Evolutionary conservation across 2,113 vertebrate genomes (phyloP).

Genomic region (Lathamus discolor): DNA sequence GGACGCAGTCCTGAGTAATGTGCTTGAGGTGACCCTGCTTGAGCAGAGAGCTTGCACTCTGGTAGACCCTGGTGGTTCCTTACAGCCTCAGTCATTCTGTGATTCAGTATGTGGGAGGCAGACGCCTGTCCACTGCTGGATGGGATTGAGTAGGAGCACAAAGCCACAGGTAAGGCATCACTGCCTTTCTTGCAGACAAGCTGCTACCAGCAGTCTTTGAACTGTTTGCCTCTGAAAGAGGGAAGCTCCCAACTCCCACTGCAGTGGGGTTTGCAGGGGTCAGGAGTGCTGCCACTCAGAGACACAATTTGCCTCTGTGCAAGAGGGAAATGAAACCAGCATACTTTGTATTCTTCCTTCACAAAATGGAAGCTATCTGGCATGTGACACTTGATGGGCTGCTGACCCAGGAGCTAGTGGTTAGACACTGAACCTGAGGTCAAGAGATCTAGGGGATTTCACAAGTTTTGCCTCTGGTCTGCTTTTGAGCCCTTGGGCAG

Average conservation of each 20-base stretch:
- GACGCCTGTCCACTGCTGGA: fast-evolving
- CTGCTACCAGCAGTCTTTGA: background rate
- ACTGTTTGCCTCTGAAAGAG: background rate
- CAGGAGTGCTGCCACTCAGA: fast-evolving
- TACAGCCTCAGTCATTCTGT: background rate
- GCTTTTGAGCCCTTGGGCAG: background rate
- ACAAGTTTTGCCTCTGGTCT: background rate
- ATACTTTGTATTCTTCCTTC: background rate
- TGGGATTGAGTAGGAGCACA: background rate
- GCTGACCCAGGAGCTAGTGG: background rate
- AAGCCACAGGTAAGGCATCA: fast-evolving
- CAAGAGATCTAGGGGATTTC: background rate
- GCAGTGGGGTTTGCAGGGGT: background rate
- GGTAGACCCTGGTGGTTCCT: background rate
- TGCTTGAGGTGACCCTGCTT: background rate
- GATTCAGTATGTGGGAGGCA: background rate
- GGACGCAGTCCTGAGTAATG: background rate
- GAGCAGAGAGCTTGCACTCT: background rate
- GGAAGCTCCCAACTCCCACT: background rate
- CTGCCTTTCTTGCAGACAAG: background rate
- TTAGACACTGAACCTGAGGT: background rate
- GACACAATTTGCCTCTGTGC: background rate
- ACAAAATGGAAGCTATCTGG: background rate
- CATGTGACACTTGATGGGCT: background rate
- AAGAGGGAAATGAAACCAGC: background rate